A percentile compares a stretch with the other conserved stretches of the same genome.
Conservation (phyloP, 2,888 invertebrate genomes). For the Chymomyza caudatula region DNA sequence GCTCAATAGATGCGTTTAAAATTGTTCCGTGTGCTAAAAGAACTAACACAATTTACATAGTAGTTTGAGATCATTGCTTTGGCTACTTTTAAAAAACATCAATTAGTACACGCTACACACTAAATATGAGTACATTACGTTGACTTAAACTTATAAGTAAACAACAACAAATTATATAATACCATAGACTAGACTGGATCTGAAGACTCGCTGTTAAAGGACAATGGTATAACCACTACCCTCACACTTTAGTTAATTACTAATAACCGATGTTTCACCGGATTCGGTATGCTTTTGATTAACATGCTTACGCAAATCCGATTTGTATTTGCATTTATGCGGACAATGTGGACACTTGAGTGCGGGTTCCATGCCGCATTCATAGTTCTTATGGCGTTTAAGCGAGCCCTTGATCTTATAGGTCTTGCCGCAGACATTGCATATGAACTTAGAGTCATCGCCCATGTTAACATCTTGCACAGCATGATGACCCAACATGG, state of each 20-base stretch:
- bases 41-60: not conserved
- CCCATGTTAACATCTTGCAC: slow-evolving; percentile 49
- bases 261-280: slow-evolving; percentile 32
- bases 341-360: slow-evolving; percentile 75
- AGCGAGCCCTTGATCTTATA: slow-evolving; percentile 90
- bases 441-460: slow-evolving; percentile 78
- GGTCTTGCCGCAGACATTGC: slow-evolving; percentile 87
- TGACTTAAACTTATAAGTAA: slow-evolving; percentile 18
- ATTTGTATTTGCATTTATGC: slow-evolving; percentile 78
- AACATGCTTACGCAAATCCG: slow-evolving; percentile 77
- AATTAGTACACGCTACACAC: not conserved
- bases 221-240: slow-evolving; percentile 8
- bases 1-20: not conserved
- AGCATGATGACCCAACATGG: not conserved
- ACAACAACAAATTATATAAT: slow-evolving; percentile 52
- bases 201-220: not conserved
- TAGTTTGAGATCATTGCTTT: not conserved
- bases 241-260: slow-evolving; percentile 19
- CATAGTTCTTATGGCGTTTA: slow-evolving; percentile 87
- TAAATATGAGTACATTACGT: not conserved
- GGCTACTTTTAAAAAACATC: not conserved
- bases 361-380: slow-evolving; percentile 80
- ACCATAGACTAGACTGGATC: slow-evolving; percentile 12
- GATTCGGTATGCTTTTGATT: slow-evolving; percentile 74
- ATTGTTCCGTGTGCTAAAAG: not conserved